A percentile compares a stretch with the other conserved stretches of the same genome.
Evolutionary conservation across 2,888 invertebrate genomes (phyloP).

Genomic region (Rhogogaster chlorosoma): DNA sequence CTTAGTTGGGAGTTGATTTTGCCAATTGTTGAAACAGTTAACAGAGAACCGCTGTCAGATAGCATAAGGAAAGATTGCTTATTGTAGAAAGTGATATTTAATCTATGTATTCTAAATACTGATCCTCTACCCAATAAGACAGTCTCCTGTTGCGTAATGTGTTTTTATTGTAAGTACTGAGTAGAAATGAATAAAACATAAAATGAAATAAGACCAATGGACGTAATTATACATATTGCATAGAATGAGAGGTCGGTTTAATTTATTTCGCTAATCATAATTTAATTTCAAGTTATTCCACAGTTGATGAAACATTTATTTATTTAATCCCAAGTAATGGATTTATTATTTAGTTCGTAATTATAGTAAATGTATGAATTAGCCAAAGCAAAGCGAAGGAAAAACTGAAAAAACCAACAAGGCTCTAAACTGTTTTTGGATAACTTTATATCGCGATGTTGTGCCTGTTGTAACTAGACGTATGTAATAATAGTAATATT

Average conservation of each 20-base stretch:
- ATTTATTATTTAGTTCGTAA: conserved; percentile 41
- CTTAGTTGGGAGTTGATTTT: background rate
- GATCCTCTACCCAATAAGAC: background rate
- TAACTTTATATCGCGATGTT: conserved; percentile 36
- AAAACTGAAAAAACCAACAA: conserved; percentile 11
- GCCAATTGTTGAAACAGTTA: background rate
- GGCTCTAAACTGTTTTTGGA: conserved; percentile 37
- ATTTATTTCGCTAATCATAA: conserved; percentile 32
- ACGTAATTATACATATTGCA: conserved; percentile 22
- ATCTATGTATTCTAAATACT: conserved; percentile 22
- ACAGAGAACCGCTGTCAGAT: background rate
- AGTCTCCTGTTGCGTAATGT: conserved; percentile 1
- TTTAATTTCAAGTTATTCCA: conserved; percentile 32
- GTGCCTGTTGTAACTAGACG: conserved; percentile 31
- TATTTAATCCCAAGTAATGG: conserved; percentile 30
- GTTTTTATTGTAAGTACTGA: background rate
- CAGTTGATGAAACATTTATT: conserved; percentile 29
- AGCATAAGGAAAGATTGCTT: background rate
- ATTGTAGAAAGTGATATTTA: background rate
- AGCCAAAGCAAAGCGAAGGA: background rate
- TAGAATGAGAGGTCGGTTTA: conserved; percentile 19
- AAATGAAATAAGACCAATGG: background rate
- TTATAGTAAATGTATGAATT: conserved; percentile 6
- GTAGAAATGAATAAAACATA: background rate
- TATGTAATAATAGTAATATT: background rate